A percentile compares a stretch with the other conserved stretches of the same genome.
phyloP scores from a whole-genome alignment of 2,888 invertebrate species.

The Coleophora flavipennella region DNA sequence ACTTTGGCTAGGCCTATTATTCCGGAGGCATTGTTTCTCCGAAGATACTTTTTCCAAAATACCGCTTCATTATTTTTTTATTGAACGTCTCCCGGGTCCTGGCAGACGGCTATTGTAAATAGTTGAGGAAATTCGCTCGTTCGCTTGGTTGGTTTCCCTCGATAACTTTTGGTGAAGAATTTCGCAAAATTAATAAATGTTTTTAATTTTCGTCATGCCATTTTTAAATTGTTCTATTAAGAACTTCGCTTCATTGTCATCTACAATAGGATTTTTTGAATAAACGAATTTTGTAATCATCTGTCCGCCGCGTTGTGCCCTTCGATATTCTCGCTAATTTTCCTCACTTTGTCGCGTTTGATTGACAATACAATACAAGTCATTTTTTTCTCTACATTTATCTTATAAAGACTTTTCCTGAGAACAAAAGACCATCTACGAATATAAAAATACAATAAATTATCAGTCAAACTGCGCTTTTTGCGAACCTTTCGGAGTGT shows the following conservation, averaged over 20 bases:
- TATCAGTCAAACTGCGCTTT: too few relatives aligned
- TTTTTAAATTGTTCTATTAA: neutral
- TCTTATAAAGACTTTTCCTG: too few relatives aligned
- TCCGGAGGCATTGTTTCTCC: slow-evolving; percentile 47
- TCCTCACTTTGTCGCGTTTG: neutral
- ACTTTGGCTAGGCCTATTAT: slow-evolving; percentile 47
- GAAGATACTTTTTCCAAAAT: slow-evolving; percentile 42
- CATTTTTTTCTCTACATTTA: too few relatives aligned
- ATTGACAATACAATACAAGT: too few relatives aligned
- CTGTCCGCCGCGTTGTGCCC: too few relatives aligned
- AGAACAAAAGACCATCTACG: neutral
- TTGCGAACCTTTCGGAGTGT: too few relatives aligned
- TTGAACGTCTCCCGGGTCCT: slow-evolving; percentile 31
- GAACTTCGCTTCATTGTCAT: too few relatives aligned
- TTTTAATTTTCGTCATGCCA: neutral
- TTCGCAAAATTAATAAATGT: neutral
- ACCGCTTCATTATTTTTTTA: slow-evolving; percentile 45
- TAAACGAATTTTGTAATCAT: too few relatives aligned
- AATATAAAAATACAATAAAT: neutral
- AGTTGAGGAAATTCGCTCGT: slow-evolving; percentile 28
- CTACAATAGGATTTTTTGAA: too few relatives aligned
- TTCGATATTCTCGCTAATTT: slow-evolving; percentile 11
- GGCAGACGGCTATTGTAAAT: slow-evolving; percentile 21
- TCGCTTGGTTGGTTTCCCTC: too few relatives aligned
- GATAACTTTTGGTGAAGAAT: neutral